Base-by-base conservation (phyloP, 1,140 invertebrate genomes). In the Neomicropteryx cornuta region DNA sequence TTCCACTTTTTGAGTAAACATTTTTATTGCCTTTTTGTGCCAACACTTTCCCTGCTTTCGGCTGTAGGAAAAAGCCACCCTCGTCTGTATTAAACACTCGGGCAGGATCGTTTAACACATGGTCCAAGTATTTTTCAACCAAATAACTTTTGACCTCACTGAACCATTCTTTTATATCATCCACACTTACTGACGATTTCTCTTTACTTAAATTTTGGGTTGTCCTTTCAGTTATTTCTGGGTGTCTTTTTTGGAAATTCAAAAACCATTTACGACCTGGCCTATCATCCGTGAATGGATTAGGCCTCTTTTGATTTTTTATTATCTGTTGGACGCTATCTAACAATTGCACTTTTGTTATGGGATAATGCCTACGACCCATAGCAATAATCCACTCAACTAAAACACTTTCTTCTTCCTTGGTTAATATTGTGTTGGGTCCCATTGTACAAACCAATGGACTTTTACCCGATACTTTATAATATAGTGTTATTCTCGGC, bases 41-140 rank as follows among this genome's bases (percentile, higher is more conserved):
- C 4, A 59, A 21, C 10, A 55, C 49, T 37, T 44, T 42, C 3
- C 47, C 45, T 17, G 35, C 38, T 44, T 58, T 58, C 13, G 52
- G 55, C 24, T 18, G 33, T 20, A 60, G 39, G 33, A 47, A 48
- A 42, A 63, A 52, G 19, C 50, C 53, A 22, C 50, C 55, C 45
- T 65, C 58, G 35, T 63, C 56, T 13, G 44, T 33, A 43, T 62
- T 64, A 19, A 55, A 53, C 4, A 59, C 47, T n/a, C 50, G 41
- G 8, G 35, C 37, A 19, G 48, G 49, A 41, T 55, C 41, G 13
- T 52, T 36, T 37, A 62, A 30, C 28, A 56, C 43, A 35, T 53
- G 44, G 29, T 33, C 35, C 22, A 43, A 38, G 10, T 42, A 22
- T 34, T 53, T 45, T 21, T 46, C 33, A 16, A 42, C 29, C 11